Base-by-base conservation (phyloP, 2,797 vertebrate species). In the Cirrhinus molitorella region DNA sequence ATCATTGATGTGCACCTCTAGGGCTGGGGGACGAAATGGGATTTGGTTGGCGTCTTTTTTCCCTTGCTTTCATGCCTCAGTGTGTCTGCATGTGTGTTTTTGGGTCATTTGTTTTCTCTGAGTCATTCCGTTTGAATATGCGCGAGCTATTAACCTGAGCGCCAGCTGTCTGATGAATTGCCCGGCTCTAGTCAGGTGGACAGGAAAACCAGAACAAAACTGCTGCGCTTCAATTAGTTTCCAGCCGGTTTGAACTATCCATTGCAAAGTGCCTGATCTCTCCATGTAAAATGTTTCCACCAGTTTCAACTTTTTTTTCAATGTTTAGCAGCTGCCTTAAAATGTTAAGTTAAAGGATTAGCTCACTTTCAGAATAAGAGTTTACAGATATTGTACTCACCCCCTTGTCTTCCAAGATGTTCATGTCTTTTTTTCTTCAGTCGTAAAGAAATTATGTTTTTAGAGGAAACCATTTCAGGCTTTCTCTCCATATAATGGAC, bases 41-140 rank as follows among this genome's bases (percentile, higher is more conserved):
- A 80, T 78, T 88, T 85, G 83, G 79, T 85, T 86, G 82, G 84
- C 51, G 63, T 71, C 80, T 68, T 10, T n/a, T 84, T 34, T 80
- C 4, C 87, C 83, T 68, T 83, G 66, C 74, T 85, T 86, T 89
- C 89, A 90, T 90, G 88, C 89, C 70, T 90, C 81, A 80, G 49
- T 87, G 83, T 87, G 81, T 65, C 43, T 81, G 72, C 68, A 53
- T 85, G 81, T 87, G 82, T 80, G 76, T 88, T 90, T 90, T 85
- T 90, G 90, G 83, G 85, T 92, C 91, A 91, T 93, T 93, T 91
- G 88, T 89, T 90, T 87, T 78, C 82, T 76, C 85, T 4, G 81
- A 90, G 82, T 90, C 85, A 89, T 85, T 92, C 79, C 79, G 83
- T 89, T 87, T 86, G 84, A 90, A 76, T 80, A 85, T 78, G 82